Evolutionary conservation across 2,888 invertebrate species (phyloP), one percentile per base, ranked within the genome.

Genomic region (Conchocele bisecta): DNA sequence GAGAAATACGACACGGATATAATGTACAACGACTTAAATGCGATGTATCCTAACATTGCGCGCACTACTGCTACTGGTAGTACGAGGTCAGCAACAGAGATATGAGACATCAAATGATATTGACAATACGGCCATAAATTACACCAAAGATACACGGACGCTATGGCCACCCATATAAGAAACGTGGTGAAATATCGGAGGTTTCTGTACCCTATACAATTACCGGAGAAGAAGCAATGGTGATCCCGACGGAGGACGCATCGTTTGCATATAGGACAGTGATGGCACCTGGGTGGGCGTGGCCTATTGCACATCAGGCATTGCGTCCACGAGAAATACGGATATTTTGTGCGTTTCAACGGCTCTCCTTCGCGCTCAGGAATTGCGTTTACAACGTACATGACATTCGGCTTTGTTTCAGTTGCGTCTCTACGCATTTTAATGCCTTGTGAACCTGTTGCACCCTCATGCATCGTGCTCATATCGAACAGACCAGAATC

Each of bases 241-340:
- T 89, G 89, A 75, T 89, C 88, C 6, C 89, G 64, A 70, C 88
- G 88, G 2, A 89, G 81, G 17, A 89, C 75, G 64, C 89, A 89
- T 1, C 67, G 75, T 22, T 80, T 77, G 56, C 89, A 89, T n/a
- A 87, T 42, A 1, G 79, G 76, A 67, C 89, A 89, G 66, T 89
- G 89, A 69, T 88, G 88, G 26, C 88, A 82, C 26, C 89, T 68
- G 0, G 88, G 89, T 0, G 89, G 89, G 0, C 85, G 75, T 37
- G 81, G 80, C n/a, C 69, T n/a, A 24, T 82, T 69, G 59, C 89
- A 89, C 7, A 70, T 44, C 7, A 81, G 60, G 61, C 89, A 89
- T 3, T 85, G 87, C 31, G 78, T 81, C 88, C 89, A 88, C 9
- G 87, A 83, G 86, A 87, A 88, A 71, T 89, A 88, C 0, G 87